Evolutionary conservation across 2,888 invertebrate genomes (phyloP), one percentile per base, ranked within the genome.

Genomic region (Yponomeuta malinellus): DNA sequence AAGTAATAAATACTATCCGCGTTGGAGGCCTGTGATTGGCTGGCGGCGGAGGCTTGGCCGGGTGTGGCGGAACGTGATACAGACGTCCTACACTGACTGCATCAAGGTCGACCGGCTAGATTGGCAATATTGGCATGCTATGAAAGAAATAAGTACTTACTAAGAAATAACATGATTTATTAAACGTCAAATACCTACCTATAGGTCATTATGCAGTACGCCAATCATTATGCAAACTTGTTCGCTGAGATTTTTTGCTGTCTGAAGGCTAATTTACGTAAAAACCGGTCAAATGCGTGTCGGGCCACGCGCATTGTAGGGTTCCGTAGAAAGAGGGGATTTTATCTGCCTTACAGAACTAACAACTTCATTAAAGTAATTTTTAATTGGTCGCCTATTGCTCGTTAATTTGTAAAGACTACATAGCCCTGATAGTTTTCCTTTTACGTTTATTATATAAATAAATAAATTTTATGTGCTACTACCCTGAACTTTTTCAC

Each of bases 31-130:
- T 77, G 77, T 81, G 88, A 91, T 91, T 91, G 91, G 91, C 73
- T 75, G 79, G 69, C 74, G 68, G 71, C 74, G 89, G 90, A 83
- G 91, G 91, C 90, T 87, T 85, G 91, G 87, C 88, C 78, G 79
- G 90, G 90, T 89, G 90, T 90, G 90, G 84, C 86, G 83, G 78
- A 87, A 86, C 89, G 81, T 83, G 84, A 82, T 81, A 52, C 43
- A 63, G 15, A 10, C 63, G 63, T 48, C 65, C 23, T 48, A 64
- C 70, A 64, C 64, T 3, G 23, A 65, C 48, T n/a, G 74, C 73
- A 75, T 73, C 75, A 81, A 81, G 78, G 75, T 75, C 69, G 76
- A 75, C 76, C 74, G 52, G 75, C 68, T 68, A 37, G n/a, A 37
- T 68, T 67, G 43, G 43, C 43, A 43, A 43, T 43, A 37, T 10